Percentiles rank a stretch among this genome's conserved stretches.
phyloP scores from a whole-genome alignment of 2,797 vertebrate species.

The Coregonus suidteri region DNA sequence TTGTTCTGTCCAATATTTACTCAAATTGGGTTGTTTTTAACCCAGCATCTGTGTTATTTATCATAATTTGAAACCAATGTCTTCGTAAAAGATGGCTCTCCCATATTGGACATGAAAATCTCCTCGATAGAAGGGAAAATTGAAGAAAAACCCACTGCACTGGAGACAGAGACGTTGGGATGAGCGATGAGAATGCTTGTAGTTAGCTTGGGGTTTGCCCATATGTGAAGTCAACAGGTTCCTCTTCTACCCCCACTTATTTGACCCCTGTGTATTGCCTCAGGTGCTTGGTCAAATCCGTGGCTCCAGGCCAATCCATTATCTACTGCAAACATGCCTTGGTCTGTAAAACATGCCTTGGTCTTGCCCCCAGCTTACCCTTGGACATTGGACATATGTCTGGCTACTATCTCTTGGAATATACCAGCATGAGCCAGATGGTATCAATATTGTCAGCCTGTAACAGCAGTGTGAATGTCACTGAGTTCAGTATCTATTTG shows the following conservation, averaged over 20 bases:
- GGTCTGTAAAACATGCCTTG: constrained; percentile 15
- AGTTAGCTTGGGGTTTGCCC: not conserved
- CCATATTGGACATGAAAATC: not conserved
- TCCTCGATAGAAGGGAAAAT: not conserved
- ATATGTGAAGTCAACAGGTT: constrained; percentile 17
- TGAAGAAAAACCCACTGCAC: not conserved
- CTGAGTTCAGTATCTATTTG: not conserved
- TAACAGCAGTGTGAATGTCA: not conserved
- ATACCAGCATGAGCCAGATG: constrained; percentile 15
- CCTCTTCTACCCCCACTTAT: not conserved
- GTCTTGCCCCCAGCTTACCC: constrained; percentile 23
- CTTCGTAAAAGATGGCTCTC: not conserved
- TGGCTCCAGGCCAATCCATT: constrained; percentile 41
- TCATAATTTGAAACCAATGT: constrained; percentile 26
- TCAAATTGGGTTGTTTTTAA: no score
- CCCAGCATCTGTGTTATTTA: not conserved
- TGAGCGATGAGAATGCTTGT: not conserved
- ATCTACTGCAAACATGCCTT: constrained; percentile 31
- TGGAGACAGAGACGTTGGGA: not conserved
- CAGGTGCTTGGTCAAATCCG: constrained; percentile 25
- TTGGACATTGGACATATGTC: constrained; percentile 28
- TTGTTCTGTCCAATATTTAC: no score
- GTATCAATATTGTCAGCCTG: constrained; percentile 8
- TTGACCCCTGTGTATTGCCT: constrained; percentile 20
- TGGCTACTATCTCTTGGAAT: constrained; percentile 9